A percentile compares a stretch with the other conserved stretches of the same genome.
Conservation (phyloP, 2,113 vertebrate species). For the Otolemur garnettii region DNA sequence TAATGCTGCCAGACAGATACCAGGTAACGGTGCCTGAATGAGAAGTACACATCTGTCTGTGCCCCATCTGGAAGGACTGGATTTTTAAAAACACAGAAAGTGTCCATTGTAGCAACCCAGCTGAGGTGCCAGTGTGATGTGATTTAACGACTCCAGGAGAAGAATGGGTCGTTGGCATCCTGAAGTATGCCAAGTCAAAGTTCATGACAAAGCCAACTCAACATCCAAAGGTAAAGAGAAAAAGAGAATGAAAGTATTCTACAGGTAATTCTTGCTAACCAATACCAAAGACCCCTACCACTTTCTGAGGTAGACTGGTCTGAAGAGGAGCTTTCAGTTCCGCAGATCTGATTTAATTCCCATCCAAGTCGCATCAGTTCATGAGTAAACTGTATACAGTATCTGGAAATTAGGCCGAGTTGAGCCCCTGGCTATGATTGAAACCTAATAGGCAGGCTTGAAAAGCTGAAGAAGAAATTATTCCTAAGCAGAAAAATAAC, state of each 20-base stretch:
- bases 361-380: neutral
- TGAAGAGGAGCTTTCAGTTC: neutral
- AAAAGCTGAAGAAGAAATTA: neutral
- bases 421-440: neutral
- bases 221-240: neutral
- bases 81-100: neutral
- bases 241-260: neutral
- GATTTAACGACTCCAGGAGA: neutral
- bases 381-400: neutral
- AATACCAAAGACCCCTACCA: neutral
- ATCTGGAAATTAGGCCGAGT: neutral
- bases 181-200: neutral
- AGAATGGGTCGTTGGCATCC: neutral
- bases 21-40: neutral
- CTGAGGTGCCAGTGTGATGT: constrained; percentile 40
- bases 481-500: constrained; percentile 20
- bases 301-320: neutral
- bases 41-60: neutral
- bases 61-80: neutral
- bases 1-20: neutral
- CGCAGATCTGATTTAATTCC: neutral
- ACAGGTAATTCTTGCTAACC: neutral
- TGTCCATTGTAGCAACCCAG: constrained; percentile 53
- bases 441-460: neutral
- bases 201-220: neutral